Conservation (phyloP, 2,888 invertebrate species). For the Rhagophthalmus giganteus region DNA sequence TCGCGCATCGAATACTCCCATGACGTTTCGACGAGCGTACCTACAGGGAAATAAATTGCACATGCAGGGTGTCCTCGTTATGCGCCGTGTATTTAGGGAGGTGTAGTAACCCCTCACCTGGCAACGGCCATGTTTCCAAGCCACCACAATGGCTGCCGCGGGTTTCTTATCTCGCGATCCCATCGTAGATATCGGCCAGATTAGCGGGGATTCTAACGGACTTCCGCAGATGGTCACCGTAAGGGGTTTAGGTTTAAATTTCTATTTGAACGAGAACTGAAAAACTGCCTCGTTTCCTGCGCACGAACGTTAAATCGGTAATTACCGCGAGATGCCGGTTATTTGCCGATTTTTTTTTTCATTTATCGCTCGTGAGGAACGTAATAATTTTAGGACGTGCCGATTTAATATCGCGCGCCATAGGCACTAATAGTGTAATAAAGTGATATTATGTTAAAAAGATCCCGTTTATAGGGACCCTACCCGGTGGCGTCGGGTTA, state of each 20-base stretch:
- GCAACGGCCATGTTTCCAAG: slow-evolving; percentile 52
- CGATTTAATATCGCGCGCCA: neutral
- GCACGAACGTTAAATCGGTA: slow-evolving; percentile 8
- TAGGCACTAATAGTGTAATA: slow-evolving; percentile 11
- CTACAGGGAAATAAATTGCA: slow-evolving; percentile 35
- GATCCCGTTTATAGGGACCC: slow-evolving; percentile 9
- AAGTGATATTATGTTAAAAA: slow-evolving; percentile 21
- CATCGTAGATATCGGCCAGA: slow-evolving; percentile 49
- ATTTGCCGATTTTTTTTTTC: no score
- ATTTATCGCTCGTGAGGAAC: neutral
- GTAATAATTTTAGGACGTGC: neutral
- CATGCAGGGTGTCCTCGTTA: slow-evolving; percentile 30
- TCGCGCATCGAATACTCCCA: slow-evolving; percentile 32
- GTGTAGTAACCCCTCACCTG: slow-evolving; percentile 52
- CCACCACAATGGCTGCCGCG: slow-evolving; percentile 53
- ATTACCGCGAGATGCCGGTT: neutral
- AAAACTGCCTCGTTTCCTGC: slow-evolving; percentile 14
- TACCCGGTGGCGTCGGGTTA: slow-evolving; percentile 15
- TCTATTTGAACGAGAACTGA: slow-evolving; percentile 14
- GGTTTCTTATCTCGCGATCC: slow-evolving; percentile 36
- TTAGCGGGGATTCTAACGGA: slow-evolving; percentile 56
- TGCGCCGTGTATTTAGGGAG: slow-evolving; percentile 39
- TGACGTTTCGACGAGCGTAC: slow-evolving; percentile 18
- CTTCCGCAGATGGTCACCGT: slow-evolving; percentile 55
- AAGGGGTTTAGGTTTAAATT: slow-evolving; percentile 32